Percentiles rank a stretch among this genome's conserved stretches.
These are phyloP conservation scores for Poicephalus gulielmi DNA, from an alignment of 2,113 vertebrate genomes.

Conservation along the genomic window DNA sequence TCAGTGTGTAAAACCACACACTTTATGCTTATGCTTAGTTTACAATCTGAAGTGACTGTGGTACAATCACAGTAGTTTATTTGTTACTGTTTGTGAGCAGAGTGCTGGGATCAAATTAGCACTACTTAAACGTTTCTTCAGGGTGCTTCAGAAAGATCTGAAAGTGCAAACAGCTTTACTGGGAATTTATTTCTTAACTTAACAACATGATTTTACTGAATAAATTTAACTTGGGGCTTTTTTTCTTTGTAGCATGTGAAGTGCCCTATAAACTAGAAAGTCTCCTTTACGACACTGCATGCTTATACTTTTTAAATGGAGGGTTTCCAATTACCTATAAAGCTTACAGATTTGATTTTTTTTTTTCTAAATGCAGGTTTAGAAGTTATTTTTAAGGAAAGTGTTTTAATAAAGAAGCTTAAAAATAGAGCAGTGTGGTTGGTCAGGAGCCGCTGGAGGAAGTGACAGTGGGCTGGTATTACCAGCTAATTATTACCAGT, in stretches of 20 bases:
- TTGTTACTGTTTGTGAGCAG: neutral
- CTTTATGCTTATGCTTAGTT: neutral
- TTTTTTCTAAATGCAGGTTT: neutral
- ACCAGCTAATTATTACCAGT: neutral
- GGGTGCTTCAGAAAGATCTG: neutral
- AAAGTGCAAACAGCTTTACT: neutral
- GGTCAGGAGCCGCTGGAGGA: neutral
- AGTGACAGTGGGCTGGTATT: neutral
- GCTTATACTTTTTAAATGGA: neutral
- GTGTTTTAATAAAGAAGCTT: neutral
- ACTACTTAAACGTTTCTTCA: neutral
- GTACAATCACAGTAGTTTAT: neutral
- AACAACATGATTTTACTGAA: neutral
- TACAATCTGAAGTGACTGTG: neutral
- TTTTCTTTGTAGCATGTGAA: neutral
- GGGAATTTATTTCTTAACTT: neutral
- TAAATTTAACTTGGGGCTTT: neutral
- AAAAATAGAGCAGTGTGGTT: rapidly evolving
- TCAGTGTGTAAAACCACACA: neutral
- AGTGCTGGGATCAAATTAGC: neutral
- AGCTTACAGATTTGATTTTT: neutral
- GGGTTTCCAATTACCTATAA: neutral
- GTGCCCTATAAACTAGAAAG: neutral
- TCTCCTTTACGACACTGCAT: neutral
- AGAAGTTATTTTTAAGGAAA: neutral